phyloP scores from a whole-genome alignment of 2,888 invertebrate genomes.

The Orthosia gracilis region DNA sequence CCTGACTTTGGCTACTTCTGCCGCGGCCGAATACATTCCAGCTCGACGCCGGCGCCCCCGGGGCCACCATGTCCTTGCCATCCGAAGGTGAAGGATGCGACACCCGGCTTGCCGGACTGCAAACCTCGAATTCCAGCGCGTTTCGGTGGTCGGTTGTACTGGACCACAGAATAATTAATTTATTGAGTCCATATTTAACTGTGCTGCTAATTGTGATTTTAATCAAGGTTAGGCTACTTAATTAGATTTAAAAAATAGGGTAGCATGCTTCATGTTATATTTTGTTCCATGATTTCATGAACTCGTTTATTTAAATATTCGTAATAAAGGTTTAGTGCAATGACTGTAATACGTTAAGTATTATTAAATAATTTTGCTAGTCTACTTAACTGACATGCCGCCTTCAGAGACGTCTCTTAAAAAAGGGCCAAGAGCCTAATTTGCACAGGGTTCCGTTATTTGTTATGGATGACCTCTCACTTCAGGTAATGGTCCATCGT shows the following conservation, averaged over 20 bases:
- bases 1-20: constrained; percentile 96
- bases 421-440: too few relatives aligned
- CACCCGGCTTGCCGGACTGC: constrained; percentile 92
- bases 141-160: constrained; percentile 91
- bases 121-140: constrained; percentile 91
- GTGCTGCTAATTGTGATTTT: not conserved
- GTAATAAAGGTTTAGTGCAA: not conserved
- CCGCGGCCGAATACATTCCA: constrained; percentile 92
- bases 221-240: not conserved
- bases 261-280: not conserved
- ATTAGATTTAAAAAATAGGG: not conserved
- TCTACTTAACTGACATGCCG: too few relatives aligned
- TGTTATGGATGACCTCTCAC: not conserved
- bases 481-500: not conserved
- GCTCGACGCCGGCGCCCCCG: constrained; percentile 90
- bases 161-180: constrained; percentile 37
- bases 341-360: not conserved
- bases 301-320: not conserved
- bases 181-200: not conserved
- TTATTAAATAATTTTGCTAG: not conserved
- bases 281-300: not conserved
- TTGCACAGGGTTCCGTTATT: not conserved
- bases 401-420: too few relatives aligned
- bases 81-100: constrained; percentile 92
- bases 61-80: constrained; percentile 88